Evolutionary conservation across 2,797 vertebrate species (phyloP), one percentile per base, ranked within the genome.

Genomic region (Peromyscus attwateri): DNA sequence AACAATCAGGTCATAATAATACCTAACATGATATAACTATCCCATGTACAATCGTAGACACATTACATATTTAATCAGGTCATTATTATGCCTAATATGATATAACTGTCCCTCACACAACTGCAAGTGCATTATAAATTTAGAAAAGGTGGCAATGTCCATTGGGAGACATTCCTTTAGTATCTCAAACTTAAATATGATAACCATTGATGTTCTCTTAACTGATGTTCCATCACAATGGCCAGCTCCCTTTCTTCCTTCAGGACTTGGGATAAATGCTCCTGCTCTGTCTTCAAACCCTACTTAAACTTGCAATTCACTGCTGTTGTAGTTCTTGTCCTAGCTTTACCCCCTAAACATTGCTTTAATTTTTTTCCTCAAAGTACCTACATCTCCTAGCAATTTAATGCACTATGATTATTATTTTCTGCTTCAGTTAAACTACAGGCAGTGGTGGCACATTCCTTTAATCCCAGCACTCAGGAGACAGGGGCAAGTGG

Each of bases 241-340:
- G 29, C 29, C 6, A 27, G 14, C 11, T 81, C 52, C 29, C 43
- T 94, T 40, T 37, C 4, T 85, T 92, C 81, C 75, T 92, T 95
- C 62, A 57, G 84, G 62, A 92, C 57, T 87, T 40, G 85, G 77
- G 76, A 81, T 79, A 94, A 82, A 89, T 64, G 83, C 13, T 49
- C 71, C 70, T 55, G 40, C 55, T 92, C 43, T 34, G 31, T 75
- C 60, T 85, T 79, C 68, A 97, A 93, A 80, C 17, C 3, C 94
- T 95, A 21, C 68, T 71, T 71, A 96, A 96, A 96, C 95, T 49
- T 64, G 40, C 43, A 82, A 70, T 46, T 52, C 64, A 95, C 70
- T 46, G 62, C 17, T 70, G n/a, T 3, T 82, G 16, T 29, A 87
- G 27, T 89, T 34, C 52, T 92, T 89, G 60, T 52, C 52, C 49